A percentile compares a stretch with the other conserved stretches of the same genome.
These are phyloP conservation scores for Scomber scombrus DNA, from an alignment of 2,113 vertebrate species.

Conservation along the genomic window DNA sequence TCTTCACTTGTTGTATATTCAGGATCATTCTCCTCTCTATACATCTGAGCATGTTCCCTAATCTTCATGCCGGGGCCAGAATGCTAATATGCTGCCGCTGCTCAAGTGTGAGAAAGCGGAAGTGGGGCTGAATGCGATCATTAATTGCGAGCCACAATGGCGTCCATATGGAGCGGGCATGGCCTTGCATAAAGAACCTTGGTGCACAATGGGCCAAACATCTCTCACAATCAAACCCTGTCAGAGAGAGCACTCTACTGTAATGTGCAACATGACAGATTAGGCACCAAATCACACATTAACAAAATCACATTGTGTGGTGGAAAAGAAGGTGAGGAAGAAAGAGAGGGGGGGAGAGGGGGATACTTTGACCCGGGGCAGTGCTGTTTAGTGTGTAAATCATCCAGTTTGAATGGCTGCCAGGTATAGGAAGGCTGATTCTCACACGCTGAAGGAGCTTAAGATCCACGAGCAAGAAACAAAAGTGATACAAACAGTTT, in stretches of 20 bases:
- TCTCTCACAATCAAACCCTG: conserved; percentile 48
- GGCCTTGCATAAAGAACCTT: conserved; percentile 62
- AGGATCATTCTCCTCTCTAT: neutral
- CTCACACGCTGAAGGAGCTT: conserved; percentile 31
- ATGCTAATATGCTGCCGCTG: conserved; percentile 60
- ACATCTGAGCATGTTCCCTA: neutral
- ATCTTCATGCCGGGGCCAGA: conserved; percentile 25
- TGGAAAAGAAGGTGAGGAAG: conserved; percentile 42
- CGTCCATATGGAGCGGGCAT: conserved; percentile 58
- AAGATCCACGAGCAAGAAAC: conserved; percentile 2
- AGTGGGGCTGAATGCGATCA: conserved; percentile 67
- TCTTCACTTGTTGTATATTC: neutral
- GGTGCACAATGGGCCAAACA: conserved; percentile 53
- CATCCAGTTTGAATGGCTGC: conserved; percentile 73
- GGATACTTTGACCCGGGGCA: conserved; percentile 23
- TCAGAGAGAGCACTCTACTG: neutral
- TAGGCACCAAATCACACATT: conserved; percentile 58
- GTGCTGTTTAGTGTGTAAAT: conserved; percentile 70
- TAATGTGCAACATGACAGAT: conserved; percentile 60
- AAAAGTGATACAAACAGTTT: conserved; percentile 29
- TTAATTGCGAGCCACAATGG: conserved; percentile 70
- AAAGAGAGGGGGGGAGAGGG: neutral
- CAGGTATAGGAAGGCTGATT: conserved; percentile 46
- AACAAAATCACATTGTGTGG: conserved; percentile 67
- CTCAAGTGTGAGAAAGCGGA: conserved; percentile 63